These are phyloP conservation scores for Sprattus sprattus DNA, from an alignment of 2,113 vertebrate species.

Conservation along the genomic window DNA sequence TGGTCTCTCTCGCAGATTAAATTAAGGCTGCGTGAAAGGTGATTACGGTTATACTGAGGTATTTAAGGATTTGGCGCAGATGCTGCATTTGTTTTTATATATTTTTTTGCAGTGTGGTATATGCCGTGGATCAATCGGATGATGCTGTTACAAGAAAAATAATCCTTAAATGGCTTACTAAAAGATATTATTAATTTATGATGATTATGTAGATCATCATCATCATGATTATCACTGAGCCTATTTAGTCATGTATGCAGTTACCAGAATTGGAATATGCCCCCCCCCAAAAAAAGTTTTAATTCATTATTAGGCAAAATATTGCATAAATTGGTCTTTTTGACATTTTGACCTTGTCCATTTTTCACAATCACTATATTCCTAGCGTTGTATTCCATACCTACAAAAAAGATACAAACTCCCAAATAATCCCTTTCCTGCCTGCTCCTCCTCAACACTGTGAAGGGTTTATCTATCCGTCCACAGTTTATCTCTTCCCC, in stretches of 20 bases:
- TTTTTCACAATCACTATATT: too few relatives aligned
- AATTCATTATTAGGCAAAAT: too few relatives aligned
- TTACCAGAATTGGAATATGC: background rate
- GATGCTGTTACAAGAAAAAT: background rate
- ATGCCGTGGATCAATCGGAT: background rate
- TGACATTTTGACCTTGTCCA: background rate
- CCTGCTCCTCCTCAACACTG: background rate
- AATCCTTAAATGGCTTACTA: background rate
- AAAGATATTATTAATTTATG: background rate
- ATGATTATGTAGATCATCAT: background rate
- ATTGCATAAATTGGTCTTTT: background rate
- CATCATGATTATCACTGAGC: background rate
- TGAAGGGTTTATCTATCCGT: background rate
- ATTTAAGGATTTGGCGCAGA: background rate
- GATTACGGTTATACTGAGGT: background rate
- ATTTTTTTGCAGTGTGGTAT: too few relatives aligned
- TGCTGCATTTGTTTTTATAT: background rate
- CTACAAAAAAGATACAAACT: background rate
- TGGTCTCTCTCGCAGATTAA: background rate
- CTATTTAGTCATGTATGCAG: background rate
- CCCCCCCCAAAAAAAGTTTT: background rate
- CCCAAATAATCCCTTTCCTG: background rate
- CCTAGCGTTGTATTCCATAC: background rate
- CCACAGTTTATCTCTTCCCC: background rate
- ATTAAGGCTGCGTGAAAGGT: background rate